Base-by-base conservation (phyloP, 1,140 invertebrate genomes). In the Polyergus mexicanus region DNA sequence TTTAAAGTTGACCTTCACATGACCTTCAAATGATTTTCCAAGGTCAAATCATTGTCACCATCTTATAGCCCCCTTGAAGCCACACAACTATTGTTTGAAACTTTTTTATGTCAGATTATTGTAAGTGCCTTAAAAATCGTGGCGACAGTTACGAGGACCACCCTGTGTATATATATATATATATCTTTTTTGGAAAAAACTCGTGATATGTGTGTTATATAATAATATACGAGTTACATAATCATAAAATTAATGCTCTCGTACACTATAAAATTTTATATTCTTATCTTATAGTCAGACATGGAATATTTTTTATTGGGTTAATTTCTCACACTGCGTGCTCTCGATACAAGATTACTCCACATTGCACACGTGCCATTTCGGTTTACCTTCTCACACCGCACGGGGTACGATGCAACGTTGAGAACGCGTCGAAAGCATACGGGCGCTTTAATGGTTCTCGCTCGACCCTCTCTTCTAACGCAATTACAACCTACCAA, bases 351-450 rank as follows among this genome's bases (percentile, higher is more conserved):
- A 78, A 78, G 41, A 44, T 25, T 62, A 62, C 7, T 13, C 54
- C 32, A 28, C 44, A 7, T 41, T 56, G 25, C 81, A 63, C 81
- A 63, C 87, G 60, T 80, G 81, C 60, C n/a, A 80, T 76, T 51
- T 56, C 25, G 3, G 2, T 44, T 66, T 66, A 38, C 47, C 54
- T 62, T 75, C 62, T 44, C 13, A 63, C 76, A 65, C 65, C 65
- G 8, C 16, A 51, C 47, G 6, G 58, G 65, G n/a, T 58, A 51
- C 16, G n/a, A n/a, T 66, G 38, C 51, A 54, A 62, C 16, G 13
- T n/a, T 35, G 54, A 71, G n/a, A 60, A 84, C 51, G 19, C 32
- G 32, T 51, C 28, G 32, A 44, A 28, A 68, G 66, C 28, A 78
- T 66, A 66, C 41, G 60, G 75, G 3, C n/a, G 7, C 75, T 78